These are phyloP conservation scores for Procapra przewalskii DNA, from an alignment of 2,113 vertebrate species.

Conservation along the genomic window DNA sequence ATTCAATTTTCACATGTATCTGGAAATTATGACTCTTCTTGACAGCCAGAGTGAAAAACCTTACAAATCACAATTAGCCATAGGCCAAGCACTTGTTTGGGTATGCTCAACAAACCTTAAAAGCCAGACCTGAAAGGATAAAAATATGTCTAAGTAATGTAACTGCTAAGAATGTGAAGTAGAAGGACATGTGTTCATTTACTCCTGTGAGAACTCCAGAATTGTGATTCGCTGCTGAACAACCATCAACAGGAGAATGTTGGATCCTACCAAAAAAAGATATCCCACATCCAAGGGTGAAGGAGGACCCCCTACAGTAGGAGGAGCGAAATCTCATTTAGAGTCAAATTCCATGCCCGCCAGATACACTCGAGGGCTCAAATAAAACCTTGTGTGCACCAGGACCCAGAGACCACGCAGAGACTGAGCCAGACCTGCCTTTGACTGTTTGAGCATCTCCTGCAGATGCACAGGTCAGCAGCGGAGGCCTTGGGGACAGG, in stretches of 20 bases:
- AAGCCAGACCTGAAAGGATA: background rate
- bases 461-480: background rate
- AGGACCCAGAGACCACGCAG: background rate
- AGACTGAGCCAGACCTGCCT: background rate
- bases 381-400: background rate
- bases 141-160: background rate
- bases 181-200: background rate
- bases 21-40: background rate
- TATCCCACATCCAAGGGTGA: background rate
- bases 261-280: background rate
- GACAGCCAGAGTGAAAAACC: background rate
- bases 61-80: background rate
- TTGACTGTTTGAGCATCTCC: background rate
- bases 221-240: fast-evolving
- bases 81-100: background rate
- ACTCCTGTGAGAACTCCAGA: background rate
- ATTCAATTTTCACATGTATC: background rate
- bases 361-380: background rate
- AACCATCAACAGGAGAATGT: background rate
- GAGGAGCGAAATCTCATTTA: background rate
- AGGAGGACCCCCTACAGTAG: background rate
- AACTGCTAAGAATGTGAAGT: background rate
- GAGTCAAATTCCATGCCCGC: background rate
- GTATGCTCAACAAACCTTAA: background rate
- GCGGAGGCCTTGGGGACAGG: too few relatives aligned